phyloP scores from a whole-genome alignment of 2,797 vertebrate species.

The Hippopotamyrus pictus region DNA sequence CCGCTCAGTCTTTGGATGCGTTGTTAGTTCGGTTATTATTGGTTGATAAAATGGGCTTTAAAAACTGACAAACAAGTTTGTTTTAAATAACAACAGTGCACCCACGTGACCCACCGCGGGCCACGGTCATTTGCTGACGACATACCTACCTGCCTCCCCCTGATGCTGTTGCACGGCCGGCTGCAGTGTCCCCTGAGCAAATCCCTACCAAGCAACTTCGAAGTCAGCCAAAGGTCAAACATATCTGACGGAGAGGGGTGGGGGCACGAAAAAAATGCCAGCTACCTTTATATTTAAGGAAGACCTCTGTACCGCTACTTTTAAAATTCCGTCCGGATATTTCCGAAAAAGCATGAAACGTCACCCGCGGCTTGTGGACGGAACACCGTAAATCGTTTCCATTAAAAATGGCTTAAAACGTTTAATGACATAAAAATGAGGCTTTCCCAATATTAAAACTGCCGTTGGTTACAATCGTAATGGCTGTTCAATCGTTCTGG shows the following conservation, averaged over 20 bases:
- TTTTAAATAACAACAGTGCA: neutral
- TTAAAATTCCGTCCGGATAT: neutral
- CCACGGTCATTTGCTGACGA: neutral
- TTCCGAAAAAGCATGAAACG: neutral
- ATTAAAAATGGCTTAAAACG: neutral
- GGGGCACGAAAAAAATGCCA: constrained; percentile 17
- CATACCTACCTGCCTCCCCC: constrained; percentile 19
- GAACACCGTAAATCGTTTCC: neutral
- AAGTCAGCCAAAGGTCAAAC: constrained; percentile 47
- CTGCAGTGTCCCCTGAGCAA: constrained; percentile 15
- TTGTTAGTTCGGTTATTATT: neutral
- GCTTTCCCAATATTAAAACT: neutral
- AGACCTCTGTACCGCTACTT: constrained; percentile 11
- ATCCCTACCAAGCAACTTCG: constrained; percentile 24
- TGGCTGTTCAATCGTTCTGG: neutral
- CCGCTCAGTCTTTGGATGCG: neutral
- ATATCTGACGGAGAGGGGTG: constrained; percentile 22
- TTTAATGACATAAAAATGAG: neutral
- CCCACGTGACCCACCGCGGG: neutral
- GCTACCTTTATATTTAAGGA: constrained; percentile 33
- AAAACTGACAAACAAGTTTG: neutral
- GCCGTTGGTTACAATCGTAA: neutral
- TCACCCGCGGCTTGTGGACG: neutral
- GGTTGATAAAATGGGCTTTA: neutral
- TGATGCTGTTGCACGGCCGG: constrained; percentile 19